Evolutionary conservation across 2,113 vertebrate genomes (phyloP), one percentile per base, ranked within the genome.

Genomic region (Hystrix cristata): DNA sequence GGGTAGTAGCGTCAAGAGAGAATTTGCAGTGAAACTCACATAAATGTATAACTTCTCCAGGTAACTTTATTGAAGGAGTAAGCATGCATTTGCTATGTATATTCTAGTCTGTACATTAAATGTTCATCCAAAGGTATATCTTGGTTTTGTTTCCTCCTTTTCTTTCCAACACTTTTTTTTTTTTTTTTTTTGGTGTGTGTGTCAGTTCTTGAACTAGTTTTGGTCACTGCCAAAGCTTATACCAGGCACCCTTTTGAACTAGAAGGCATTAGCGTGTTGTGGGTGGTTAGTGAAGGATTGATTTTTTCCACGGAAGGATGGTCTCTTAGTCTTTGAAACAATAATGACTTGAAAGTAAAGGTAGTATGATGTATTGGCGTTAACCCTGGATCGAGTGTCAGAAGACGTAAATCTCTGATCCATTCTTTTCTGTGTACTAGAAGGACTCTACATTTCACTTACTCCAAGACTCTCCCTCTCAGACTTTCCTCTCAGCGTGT

Each of bases 41-140:
- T 46, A 59, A 81, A 11, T 91, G 1, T 53, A 7, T 86, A 46
- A 43, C 12, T n/a, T 94, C 34, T 94, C 9, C n/a, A 38, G 4
- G 13, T 95, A 83, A 90, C 7, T 92, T 89, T 79, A 38, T 43
- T 87, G 84, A 90, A 95, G 71, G 64, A 80, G n/a, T 95, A 74
- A 92, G 65, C 34, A 53, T 19, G 87, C 15, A 13, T 65, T 87
- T 91, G 55, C 15, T 62, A 8, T 94, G 19, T 62, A 64, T 13
- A 60, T 67, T 76, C 74, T 71, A 29, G 53, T 62, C 27, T 59
- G 15, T 82, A 79, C 67, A 19, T 72, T 60, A 55, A 72, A 46
- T 94, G 21, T 79, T 96, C 34, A 90, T 78, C 53, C 90, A 64
- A 87, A 96, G 55, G 55, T 38, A 59, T 0, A 21, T n/a, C 29